A percentile compares a stretch with the other conserved stretches of the same genome.
Conservation (phyloP, 2,888 invertebrate species). For the Ligdia adustata region DNA sequence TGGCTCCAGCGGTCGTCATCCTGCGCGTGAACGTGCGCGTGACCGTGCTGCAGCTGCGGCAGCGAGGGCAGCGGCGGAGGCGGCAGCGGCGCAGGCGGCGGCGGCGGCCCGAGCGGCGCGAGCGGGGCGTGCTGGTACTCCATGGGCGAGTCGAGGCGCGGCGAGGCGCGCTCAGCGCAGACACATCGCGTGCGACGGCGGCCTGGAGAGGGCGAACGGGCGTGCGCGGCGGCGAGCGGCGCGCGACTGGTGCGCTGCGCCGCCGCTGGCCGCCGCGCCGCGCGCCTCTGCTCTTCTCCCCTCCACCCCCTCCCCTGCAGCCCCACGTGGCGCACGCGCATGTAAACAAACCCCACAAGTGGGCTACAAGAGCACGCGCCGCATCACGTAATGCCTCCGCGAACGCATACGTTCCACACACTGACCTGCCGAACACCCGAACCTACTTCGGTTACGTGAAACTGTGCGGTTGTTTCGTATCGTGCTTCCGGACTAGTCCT, state of each 20-base stretch:
- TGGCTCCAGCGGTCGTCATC: conserved; percentile 88
- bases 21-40: conserved; percentile 54
- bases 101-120: conserved; percentile 86
- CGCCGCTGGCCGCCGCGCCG: conserved; percentile 41
- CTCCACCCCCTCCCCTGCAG: conserved; percentile 46
- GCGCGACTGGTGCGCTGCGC: conserved; percentile 51
- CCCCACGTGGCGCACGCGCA: conserved; percentile 30
- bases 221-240: conserved; percentile 55
- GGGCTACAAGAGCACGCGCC: conserved; percentile 28
- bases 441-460: no score
- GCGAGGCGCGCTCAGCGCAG: conserved; percentile 57
- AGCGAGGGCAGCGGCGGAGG: conserved; percentile 85
- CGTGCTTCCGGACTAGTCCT: no score
- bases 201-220: conserved; percentile 62
- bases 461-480: no score
- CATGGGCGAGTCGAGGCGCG: conserved; percentile 67
- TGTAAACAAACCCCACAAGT: conserved; percentile 61
- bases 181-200: conserved; percentile 63
- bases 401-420: conserved; percentile 2
- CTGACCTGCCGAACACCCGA: no score
- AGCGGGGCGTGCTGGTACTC: conserved; percentile 78
- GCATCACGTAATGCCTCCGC: conserved; percentile 28
- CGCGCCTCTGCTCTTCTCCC: conserved; percentile 32
- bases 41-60: conserved; percentile 85
- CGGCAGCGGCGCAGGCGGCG: conserved; percentile 76